Base-by-base conservation (phyloP, 1,140 invertebrate genomes). In the Planococcus citri region DNA sequence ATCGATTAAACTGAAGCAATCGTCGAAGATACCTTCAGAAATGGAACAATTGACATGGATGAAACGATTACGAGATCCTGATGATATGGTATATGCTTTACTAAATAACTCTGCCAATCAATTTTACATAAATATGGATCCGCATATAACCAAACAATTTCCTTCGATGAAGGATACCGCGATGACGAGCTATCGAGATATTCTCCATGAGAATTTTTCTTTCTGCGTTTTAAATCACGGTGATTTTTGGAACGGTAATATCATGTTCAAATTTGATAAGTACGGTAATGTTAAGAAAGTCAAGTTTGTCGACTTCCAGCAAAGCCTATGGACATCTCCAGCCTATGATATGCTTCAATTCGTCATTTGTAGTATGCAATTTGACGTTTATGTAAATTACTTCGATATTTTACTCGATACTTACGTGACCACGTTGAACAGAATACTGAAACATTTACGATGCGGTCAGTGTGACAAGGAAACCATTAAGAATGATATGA, bases 171-270 rank as follows among this genome's bases (percentile, higher is more conserved):
- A 51, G 6, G 41, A 51, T 51, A 2, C 3, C n/a, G 41, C 17
- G 2, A 9, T 14, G n/a, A 51, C 33, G 17, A 51, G 17, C 12
- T 17, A 51, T n/a, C 41, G 41, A 51, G 17, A n/a, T 9, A 51
- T n/a, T 17, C 2, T 51, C 10, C 17, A 2, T 20, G 41, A 51
- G 10, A 51, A 51, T 17, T 51, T 51, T 51, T 17, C 41, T 3
- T 69, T 69, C 70, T 74, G 75, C 1, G 78, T 79, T 9, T 64
- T 80, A 14, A 78, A 75, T 22, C 82, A 83, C 72, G 81, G 81
- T 21, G 82, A 82, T 72, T 80, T 78, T 72, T 82, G 80, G 79
- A 79, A 75, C 61, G 82, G 82, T 70, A 83, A 83, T 70, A 76
- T 83, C 10, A 72, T 82, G n/a, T n/a, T n/a, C n/a, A n/a, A n/a